Conservation (phyloP, 2,888 invertebrate genomes). For the Chloroclysta siterata region DNA sequence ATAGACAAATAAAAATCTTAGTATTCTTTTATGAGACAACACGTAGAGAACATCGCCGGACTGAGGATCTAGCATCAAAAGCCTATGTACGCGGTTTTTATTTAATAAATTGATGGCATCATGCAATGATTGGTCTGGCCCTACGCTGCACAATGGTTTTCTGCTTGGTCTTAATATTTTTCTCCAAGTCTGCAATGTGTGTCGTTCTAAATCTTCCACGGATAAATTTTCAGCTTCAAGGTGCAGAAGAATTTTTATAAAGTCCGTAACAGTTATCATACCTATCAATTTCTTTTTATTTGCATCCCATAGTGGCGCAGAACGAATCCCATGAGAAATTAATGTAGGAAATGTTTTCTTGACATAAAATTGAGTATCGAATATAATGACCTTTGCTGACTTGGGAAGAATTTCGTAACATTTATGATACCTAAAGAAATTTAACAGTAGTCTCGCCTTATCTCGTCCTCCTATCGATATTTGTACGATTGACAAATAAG, state of each 20-base stretch:
- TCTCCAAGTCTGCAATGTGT: slow-evolving; percentile 78
- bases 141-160: slow-evolving; percentile 72
- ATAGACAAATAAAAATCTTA: slow-evolving; percentile 79
- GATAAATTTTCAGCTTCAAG: slow-evolving; percentile 73
- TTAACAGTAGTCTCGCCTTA: slow-evolving; percentile 76
- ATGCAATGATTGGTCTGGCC: slow-evolving; percentile 77
- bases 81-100: slow-evolving; percentile 76
- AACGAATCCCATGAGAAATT: slow-evolving; percentile 79
- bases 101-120: slow-evolving; percentile 77
- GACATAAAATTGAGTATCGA: slow-evolving; percentile 79
- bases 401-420: slow-evolving; percentile 81
- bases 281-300: slow-evolving; percentile 75
- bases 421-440: slow-evolving; percentile 81
- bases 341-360: slow-evolving; percentile 79
- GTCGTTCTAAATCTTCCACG: slow-evolving; percentile 76
- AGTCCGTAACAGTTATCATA: slow-evolving; percentile 81
- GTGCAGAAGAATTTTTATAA: slow-evolving; percentile 75
- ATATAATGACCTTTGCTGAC: slow-evolving; percentile 81
- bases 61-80: slow-evolving; percentile 73
- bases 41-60: slow-evolving; percentile 78
- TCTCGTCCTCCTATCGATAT: slow-evolving; percentile 80
- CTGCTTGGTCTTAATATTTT: slow-evolving; percentile 72
- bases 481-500: slow-evolving; percentile 81
- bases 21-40: slow-evolving; percentile 78
- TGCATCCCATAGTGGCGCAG: slow-evolving; percentile 80